phyloP scores from a whole-genome alignment of 37 sponge, comb jelly and placozoan species.

The Cladorhizidae sp. region DNA sequence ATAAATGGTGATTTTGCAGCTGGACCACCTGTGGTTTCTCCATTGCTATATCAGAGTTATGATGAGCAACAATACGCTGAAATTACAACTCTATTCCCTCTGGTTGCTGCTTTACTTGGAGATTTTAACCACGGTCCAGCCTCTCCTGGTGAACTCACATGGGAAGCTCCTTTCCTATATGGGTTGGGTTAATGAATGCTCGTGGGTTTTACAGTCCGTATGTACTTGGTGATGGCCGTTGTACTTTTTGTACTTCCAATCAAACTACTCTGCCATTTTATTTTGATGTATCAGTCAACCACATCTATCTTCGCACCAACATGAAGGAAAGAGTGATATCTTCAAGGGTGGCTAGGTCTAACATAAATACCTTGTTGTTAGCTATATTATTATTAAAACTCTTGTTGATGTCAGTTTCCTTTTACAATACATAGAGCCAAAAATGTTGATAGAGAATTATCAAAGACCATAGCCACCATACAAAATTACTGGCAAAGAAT shows the following conservation, averaged over 20 bases:
- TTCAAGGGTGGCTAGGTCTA: conserved; percentile 7
- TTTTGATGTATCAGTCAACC: background rate
- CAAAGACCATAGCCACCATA: too few species aligned
- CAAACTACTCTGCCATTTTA: background rate
- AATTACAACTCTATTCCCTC: background rate
- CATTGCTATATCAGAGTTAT: conserved; percentile 16
- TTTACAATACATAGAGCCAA: too few species aligned
- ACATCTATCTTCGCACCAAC: conserved; percentile 16
- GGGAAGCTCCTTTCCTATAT: conserved; percentile 18
- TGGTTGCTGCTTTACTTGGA: background rate
- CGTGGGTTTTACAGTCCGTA: conserved; percentile 23
- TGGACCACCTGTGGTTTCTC: conserved; percentile 24
- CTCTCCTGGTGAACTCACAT: background rate
- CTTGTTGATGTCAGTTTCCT: too few species aligned
- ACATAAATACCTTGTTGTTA: too few species aligned
- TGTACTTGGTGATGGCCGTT: conserved; percentile 3
- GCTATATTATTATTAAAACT: too few species aligned
- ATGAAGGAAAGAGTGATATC: background rate
- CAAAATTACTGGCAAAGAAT: too few species aligned
- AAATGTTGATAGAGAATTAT: too few species aligned
- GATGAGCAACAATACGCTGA: conserved; percentile 26
- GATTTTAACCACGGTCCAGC: conserved; percentile 34
- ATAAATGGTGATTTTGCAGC: background rate
- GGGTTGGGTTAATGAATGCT: conserved; percentile 22
- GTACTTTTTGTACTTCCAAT: conserved; percentile 8